A percentile compares a stretch with the other conserved stretches of the same genome.
Evolutionary conservation across 2,797 vertebrate species (phyloP).

Genomic region (Myotis findleyi): DNA sequence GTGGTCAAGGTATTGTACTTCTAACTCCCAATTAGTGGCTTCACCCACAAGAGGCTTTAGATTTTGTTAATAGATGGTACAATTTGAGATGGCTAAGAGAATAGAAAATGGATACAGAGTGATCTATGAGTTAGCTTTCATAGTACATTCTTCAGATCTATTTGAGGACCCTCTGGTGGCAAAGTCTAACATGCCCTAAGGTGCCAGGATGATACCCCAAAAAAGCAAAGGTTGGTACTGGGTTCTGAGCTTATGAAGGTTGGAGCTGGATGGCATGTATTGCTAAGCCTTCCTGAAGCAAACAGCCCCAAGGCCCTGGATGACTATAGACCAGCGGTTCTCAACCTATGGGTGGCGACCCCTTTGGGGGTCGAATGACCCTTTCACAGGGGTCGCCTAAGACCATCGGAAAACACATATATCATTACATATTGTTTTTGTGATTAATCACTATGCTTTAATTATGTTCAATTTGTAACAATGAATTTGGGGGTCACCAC

Average conservation of each 20-base stretch:
- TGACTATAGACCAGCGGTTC: not conserved
- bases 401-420: too few relatives aligned
- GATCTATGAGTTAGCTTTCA: not conserved
- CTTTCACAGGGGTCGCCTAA: too few relatives aligned
- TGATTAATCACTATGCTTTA: too few relatives aligned
- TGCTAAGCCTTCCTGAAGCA: not conserved
- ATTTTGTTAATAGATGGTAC: not conserved
- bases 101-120: not conserved
- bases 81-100: not conserved
- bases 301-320: not conserved
- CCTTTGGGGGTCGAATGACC: too few relatives aligned
- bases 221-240: not conserved
- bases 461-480: too few relatives aligned
- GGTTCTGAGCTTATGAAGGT: not conserved
- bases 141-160: not conserved
- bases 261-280: too few relatives aligned
- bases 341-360: too few relatives aligned
- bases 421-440: too few relatives aligned
- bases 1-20: not conserved
- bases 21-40: not conserved
- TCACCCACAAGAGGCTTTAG: not conserved
- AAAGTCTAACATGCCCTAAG: not conserved
- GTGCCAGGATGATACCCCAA: not conserved
- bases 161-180: not conserved
- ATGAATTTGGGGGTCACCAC: too few relatives aligned